Conservation (phyloP, 2,113 vertebrate genomes). For the Vimba vimba region DNA sequence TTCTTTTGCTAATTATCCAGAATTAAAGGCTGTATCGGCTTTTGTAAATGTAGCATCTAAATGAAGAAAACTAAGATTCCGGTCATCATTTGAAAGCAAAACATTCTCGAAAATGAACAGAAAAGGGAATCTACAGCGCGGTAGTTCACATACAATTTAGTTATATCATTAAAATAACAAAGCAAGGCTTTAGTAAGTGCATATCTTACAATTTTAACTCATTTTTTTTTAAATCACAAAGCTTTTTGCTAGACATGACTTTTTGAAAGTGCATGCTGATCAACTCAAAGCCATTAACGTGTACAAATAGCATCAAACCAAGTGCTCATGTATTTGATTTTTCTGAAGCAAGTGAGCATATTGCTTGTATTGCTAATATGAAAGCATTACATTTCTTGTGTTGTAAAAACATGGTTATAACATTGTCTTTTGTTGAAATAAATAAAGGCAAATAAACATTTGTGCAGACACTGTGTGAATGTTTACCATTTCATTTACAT, state of each 20-base stretch:
- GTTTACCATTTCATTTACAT: neutral
- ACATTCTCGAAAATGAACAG: neutral
- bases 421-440: conserved; percentile 7
- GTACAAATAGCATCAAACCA: neutral
- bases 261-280: neutral
- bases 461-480: neutral
- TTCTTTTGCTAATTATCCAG: neutral
- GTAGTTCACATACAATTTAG: neutral
- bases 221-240: neutral
- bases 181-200: neutral
- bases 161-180: neutral
- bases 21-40: neutral
- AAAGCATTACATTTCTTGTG: neutral
- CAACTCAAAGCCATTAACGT: neutral
- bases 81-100: neutral
- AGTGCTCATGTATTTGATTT: neutral
- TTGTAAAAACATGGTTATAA: neutral
- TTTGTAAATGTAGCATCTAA: neutral
- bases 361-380: neutral
- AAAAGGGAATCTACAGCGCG: neutral
- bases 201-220: neutral
- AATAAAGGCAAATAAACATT: conserved; percentile 4
- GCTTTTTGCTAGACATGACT: neutral
- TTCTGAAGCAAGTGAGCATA: conserved; percentile 8
- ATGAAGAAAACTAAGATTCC: neutral